A percentile compares a stretch with the other conserved stretches of the same genome.
Conservation (phyloP, 2,113 vertebrate species). For the Cyanoramphus novaezelandiae region DNA sequence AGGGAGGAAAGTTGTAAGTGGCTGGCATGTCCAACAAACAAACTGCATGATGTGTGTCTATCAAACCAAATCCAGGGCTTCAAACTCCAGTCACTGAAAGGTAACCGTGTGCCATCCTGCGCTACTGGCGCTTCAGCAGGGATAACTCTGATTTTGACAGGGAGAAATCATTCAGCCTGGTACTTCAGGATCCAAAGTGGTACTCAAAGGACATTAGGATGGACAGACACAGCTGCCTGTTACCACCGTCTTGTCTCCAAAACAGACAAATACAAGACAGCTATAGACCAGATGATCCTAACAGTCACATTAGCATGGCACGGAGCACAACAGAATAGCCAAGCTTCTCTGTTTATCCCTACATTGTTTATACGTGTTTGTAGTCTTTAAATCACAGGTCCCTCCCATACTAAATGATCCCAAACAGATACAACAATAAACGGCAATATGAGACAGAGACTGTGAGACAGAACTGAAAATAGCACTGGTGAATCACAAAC, state of each 20-base stretch:
- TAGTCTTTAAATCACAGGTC: not conserved
- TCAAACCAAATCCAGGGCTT: not conserved
- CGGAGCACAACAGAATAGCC: not conserved
- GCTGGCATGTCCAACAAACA: not conserved
- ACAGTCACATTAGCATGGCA: not conserved
- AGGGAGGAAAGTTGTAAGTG: not conserved
- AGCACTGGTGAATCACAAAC: slow-evolving; percentile 18
- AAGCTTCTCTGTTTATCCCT: not conserved
- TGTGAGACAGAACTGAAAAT: slow-evolving; percentile 6
- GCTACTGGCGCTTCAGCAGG: not conserved
- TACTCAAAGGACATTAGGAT: not conserved
- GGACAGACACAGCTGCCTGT: not conserved
- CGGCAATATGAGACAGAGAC: slow-evolving; percentile 30
- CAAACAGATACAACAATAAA: slow-evolving; percentile 27
- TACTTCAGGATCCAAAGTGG: not conserved
- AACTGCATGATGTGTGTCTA: accelerated
- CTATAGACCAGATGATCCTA: not conserved
- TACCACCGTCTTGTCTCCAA: not conserved
- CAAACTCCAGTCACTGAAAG: not conserved
- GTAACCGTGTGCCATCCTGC: accelerated
- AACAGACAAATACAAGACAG: not conserved
- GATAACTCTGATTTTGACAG: not conserved
- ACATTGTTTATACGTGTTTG: not conserved
- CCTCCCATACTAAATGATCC: not conserved
- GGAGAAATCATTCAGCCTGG: not conserved